Conservation (phyloP, 92 coral and sea anemone species). For the Metridium senile region DNA sequence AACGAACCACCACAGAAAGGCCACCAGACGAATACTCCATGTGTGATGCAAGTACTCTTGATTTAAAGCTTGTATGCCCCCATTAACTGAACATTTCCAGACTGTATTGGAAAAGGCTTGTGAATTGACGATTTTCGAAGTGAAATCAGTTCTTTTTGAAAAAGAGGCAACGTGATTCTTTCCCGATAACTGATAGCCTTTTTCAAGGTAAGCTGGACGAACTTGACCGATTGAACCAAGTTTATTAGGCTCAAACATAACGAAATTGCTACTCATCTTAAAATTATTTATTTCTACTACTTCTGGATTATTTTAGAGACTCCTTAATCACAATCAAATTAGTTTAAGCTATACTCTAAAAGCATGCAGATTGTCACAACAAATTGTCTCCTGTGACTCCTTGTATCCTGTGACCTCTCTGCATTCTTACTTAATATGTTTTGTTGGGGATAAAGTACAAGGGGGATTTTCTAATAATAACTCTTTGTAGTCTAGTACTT, state of each 20-base stretch:
- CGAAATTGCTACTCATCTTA: no score
- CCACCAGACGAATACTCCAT: neutral
- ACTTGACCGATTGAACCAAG: no score
- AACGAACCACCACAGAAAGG: neutral
- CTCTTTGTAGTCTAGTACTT: neutral
- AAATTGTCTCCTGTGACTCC: neutral
- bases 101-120: neutral
- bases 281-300: no score
- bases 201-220: neutral
- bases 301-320: no score
- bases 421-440: neutral
- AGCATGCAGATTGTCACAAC: neutral
- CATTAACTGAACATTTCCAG: neutral
- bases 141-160: neutral
- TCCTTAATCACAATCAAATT: no score
- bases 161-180: neutral
- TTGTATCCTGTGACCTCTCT: neutral
- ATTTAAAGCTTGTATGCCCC: neutral
- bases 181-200: neutral
- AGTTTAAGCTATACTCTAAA: no score
- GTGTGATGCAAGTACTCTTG: neutral
- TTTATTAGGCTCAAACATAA: no score
- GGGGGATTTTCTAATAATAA: neutral
- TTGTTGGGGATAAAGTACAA: neutral
- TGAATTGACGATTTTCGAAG: neutral